Base-by-base conservation (phyloP, 1,140 invertebrate genomes). In the Diorhabda sublineata region DNA sequence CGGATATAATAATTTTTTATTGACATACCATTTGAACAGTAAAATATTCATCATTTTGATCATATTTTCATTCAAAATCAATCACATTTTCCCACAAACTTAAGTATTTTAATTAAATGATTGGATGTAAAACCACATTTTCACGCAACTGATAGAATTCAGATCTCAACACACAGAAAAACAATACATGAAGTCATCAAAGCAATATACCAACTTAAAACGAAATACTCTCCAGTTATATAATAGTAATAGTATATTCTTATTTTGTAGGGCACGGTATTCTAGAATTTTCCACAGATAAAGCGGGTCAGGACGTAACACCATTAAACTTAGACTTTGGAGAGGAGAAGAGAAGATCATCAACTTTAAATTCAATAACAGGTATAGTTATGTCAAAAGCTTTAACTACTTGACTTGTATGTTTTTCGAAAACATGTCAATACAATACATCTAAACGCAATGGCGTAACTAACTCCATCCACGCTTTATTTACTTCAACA, bases 251-350 rank as follows among this genome's bases (percentile, higher is more conserved):
- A 26, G 26, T 26, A 26, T 52, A 4, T 52, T 5, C 9, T 2
- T 66, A 4, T 6, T 73, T 60, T 69, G 57, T 59, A 80, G 89
- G 89, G 45, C 87, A 89, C 69, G 90, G 90, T 43, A 91, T 91
- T 74, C 77, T 96, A 42, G 94, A 96, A 78, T 94, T 96, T 81
- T 91, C 90, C 56, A 92, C 94, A 2, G 91, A 93, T 61, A 95
- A 95, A 82, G 93, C 93, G 0, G 93, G 93, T 5, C 89, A 90
- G 78, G 94, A 96, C 79, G 91, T 95, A 7, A 94, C 92, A 6
- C 93, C 94, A 5, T 84, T 93, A 63, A 93, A 93, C 81, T 87
- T 94, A 69, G 89, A 93, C 75, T 95, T 95, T 79, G 88, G 87
- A 67, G 86, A 89, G 67, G 83, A 85, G 68, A 88, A 89, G 77